Base-by-base conservation (phyloP, 2,888 invertebrate species). In the Lissonota sp. region DNA sequence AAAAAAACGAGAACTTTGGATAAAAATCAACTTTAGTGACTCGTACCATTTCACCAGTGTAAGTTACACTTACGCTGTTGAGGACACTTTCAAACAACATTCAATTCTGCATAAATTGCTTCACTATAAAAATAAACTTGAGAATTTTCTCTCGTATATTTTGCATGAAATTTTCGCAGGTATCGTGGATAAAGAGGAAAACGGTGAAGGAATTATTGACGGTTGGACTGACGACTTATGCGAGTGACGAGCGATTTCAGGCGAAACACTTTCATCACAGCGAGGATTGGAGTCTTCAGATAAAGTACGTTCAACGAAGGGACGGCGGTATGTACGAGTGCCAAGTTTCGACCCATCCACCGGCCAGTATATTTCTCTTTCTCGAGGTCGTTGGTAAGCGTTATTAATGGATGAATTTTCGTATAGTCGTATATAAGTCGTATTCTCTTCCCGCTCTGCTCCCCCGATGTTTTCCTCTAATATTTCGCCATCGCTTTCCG, bases 261-360 rank as follows among this genome's bases (percentile, higher is more conserved):
- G 97, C 97, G 62, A 96, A 96, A 86, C 97, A 98, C 93, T 94
- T 97, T 84, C 96, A 97, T 89, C 97, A 97, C 93, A 97, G 97
- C 86, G 97, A 97, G 96, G 98, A 98, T 93, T 98, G 98, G 98
- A 97, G 97, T 82, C 93, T 98, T 82, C 97, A 98, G 94, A 97
- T 98, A 90, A 96, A 96, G 92, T 97, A 96, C 93, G 97, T 97
- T 72, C 97, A 97, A 93, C 95, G 95, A 87, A 94, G 97, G 86
- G 98, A 98, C 91, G 97, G 96, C 46, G 98, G 98, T 69, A 93
- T 96, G 87, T 98, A 97, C 93, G 97, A 98, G 93, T 98, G 97
- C 93, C 97, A 98, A 94, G 97, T 98, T 76, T 97, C 97, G 42
- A 97, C 97, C 62, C 97, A 98, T 94, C 98, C 98, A 83, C 97